Evolutionary conservation across 2,888 invertebrate species (phyloP).

Genomic region (Melipona bicolor): DNA sequence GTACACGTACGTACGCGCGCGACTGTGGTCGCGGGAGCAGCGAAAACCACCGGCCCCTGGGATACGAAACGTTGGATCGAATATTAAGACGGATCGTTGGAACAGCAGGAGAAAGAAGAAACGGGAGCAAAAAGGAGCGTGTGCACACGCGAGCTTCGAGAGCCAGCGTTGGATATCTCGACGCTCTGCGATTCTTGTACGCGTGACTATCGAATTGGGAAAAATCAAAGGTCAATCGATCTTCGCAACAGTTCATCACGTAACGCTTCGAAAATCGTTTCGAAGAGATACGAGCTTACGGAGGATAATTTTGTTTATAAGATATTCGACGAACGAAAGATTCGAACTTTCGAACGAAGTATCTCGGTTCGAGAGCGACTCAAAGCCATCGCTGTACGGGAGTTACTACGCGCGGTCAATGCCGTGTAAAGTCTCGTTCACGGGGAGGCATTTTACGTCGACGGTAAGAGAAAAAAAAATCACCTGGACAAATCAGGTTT

Average conservation of each 20-base stretch:
- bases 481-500: conserved; percentile 1
- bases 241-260: neutral
- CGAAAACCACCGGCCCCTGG: conserved; percentile 47
- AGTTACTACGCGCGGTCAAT: conserved; percentile 55
- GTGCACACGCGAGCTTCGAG: conserved; percentile 56
- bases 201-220: neutral
- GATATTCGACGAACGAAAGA: neutral
- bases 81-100: conserved; percentile 62
- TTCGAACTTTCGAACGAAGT: too few relatives aligned
- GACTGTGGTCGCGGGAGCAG: conserved; percentile 21
- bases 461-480: neutral
- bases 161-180: conserved; percentile 20
- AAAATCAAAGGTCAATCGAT: neutral
- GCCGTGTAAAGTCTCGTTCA: conserved; percentile 53
- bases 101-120: conserved; percentile 37
- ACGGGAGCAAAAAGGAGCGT: conserved; percentile 45
- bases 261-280: neutral
- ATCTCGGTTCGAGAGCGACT: neutral
- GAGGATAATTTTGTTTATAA: neutral
- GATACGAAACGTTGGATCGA: conserved; percentile 63
- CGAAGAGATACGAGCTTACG: neutral
- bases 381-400: conserved; percentile 22
- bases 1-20: neutral
- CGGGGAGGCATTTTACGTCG: conserved; percentile 32
- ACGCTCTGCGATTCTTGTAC: too few relatives aligned